Evolutionary conservation across 2,888 invertebrate species (phyloP).

Genomic region (Amphimallon solstitiale): DNA sequence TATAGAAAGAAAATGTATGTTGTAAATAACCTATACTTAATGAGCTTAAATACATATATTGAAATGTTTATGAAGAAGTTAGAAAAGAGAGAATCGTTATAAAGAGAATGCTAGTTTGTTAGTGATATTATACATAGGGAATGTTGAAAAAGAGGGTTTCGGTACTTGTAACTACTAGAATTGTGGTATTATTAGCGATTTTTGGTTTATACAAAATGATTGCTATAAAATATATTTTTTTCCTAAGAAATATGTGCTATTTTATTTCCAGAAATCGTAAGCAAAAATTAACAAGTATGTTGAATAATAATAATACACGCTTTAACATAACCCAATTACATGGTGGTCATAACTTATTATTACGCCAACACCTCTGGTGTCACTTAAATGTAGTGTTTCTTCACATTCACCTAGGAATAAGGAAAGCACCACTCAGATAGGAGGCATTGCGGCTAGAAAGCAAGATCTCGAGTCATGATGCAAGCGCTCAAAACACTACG

Average conservation of each 20-base stretch:
- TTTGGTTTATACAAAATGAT: slow-evolving; percentile 45
- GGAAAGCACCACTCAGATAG: too few species aligned
- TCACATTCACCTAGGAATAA: too few species aligned
- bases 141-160: slow-evolving; percentile 17
- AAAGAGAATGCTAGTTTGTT: slow-evolving; percentile 22
- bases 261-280: too few species aligned
- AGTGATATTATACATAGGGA: slow-evolving; percentile 25
- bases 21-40: slow-evolving; percentile 39
- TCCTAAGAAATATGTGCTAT: slow-evolving; percentile 36
- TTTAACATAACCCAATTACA: too few species aligned
- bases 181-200: slow-evolving; percentile 47
- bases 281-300: too few species aligned
- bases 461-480: too few species aligned
- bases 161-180: slow-evolving; percentile 44
- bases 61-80: slow-evolving; percentile 39
- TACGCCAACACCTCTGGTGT: too few species aligned
- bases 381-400: too few species aligned
- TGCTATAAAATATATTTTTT: slow-evolving; percentile 48
- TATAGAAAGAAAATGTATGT: slow-evolving; percentile 15
- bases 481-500: too few species aligned
- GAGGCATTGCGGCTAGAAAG: too few species aligned
- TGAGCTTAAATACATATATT: slow-evolving; percentile 43
- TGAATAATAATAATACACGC: too few species aligned
- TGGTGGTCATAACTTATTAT: too few species aligned
- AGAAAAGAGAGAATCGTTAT: slow-evolving; percentile 37